These are phyloP conservation scores for Eledona agricola DNA, from an alignment of 2,888 invertebrate species.

Conservation along the genomic window DNA sequence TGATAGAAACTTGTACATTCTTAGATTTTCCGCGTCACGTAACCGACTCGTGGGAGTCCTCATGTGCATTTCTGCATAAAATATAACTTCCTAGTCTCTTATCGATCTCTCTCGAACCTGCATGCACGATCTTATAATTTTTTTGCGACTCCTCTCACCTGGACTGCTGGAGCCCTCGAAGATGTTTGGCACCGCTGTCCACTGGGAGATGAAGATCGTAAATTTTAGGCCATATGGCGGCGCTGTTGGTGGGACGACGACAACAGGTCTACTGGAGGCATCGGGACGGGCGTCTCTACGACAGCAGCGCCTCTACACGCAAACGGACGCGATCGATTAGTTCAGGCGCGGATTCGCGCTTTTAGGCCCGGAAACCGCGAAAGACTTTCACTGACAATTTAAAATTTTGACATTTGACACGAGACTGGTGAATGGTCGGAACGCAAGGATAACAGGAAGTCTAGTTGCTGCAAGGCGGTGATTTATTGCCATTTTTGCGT, in stretches of 20 bases:
- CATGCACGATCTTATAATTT: too few relatives aligned
- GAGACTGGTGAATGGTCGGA: neutral
- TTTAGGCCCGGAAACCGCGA: neutral
- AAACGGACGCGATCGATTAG: constrained; percentile 20
- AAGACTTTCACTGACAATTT: neutral
- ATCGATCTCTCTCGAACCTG: too few relatives aligned
- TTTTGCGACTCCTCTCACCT: too few relatives aligned
- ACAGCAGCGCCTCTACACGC: constrained; percentile 35
- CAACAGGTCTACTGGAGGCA: constrained; percentile 47
- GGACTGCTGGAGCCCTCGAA: too few relatives aligned
- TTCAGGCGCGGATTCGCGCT: too few relatives aligned
- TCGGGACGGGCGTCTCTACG: constrained; percentile 42
- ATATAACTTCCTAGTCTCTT: constrained; percentile 2
- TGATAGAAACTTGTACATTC: too few relatives aligned
- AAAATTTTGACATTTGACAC: neutral
- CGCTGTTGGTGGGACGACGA: constrained; percentile 37
- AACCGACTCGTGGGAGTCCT: constrained; percentile 5
- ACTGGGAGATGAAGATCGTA: too few relatives aligned
- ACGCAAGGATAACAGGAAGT: too few relatives aligned
- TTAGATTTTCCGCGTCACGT: too few relatives aligned
- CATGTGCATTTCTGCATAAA: constrained; percentile 17
- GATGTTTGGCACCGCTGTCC: too few relatives aligned
- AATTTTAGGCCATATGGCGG: constrained; percentile 42
- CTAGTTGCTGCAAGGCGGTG: too few relatives aligned
- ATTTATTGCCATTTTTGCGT: too few relatives aligned